phyloP scores from a whole-genome alignment of 2,888 invertebrate species.

The Lamproptera curius region DNA sequence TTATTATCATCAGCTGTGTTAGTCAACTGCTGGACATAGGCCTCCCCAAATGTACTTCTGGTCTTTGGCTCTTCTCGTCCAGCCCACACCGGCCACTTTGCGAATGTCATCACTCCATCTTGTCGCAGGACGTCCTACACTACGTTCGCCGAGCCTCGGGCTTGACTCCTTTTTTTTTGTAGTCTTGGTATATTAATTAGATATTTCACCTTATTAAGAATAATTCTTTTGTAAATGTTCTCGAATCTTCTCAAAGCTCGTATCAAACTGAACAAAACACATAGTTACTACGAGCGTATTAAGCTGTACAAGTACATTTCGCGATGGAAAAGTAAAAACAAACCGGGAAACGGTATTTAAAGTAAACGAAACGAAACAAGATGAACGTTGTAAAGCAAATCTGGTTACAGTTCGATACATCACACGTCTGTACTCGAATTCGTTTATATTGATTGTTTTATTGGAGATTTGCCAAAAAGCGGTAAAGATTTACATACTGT shows the following conservation, averaged over 20 bases:
- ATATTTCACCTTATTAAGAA: too few relatives aligned
- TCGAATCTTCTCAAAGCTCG: neutral
- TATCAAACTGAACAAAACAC: neutral
- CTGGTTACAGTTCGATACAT: slow-evolving; percentile 54
- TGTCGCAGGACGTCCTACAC: too few relatives aligned
- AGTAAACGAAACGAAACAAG: slow-evolving; percentile 47
- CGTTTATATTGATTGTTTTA: slow-evolving; percentile 62
- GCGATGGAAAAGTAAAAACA: slow-evolving; percentile 34
- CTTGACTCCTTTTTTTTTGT: too few relatives aligned
- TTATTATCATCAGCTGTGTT: too few relatives aligned
- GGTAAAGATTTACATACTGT: slow-evolving; percentile 29
- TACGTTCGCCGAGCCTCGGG: too few relatives aligned
- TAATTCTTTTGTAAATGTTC: too few relatives aligned
- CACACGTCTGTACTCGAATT: slow-evolving; percentile 44
- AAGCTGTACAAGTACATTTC: slow-evolving; percentile 7
- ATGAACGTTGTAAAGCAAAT: slow-evolving; percentile 51
- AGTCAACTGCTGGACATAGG: too few relatives aligned
- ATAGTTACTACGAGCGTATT: slow-evolving; percentile 1
- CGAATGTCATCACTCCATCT: too few relatives aligned
- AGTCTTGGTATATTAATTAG: too few relatives aligned
- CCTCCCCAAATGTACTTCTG: too few relatives aligned
- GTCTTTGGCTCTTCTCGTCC: too few relatives aligned
- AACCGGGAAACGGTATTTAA: slow-evolving; percentile 35
- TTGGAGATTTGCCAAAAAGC: slow-evolving; percentile 62
- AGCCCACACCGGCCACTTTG: too few relatives aligned